Base-by-base conservation (phyloP, 1,140 invertebrate genomes). In the Drosophila eugracilis region DNA sequence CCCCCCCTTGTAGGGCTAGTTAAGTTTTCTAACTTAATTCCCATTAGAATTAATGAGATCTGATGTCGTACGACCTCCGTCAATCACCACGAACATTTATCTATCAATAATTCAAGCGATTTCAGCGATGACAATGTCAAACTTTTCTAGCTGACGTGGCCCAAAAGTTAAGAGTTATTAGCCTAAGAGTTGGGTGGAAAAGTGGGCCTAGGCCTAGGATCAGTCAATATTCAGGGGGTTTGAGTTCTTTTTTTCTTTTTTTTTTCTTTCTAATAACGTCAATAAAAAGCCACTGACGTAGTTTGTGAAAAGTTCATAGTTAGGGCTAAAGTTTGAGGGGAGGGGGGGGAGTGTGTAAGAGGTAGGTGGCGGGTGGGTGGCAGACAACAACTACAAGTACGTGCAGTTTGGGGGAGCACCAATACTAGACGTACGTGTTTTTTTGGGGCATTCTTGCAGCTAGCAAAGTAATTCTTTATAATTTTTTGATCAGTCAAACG, bases 61-160 rank as follows among this genome's bases (percentile, higher is more conserved):
- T 12, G 1, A 24, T 48, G 24, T 54, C n/a, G 17, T 15, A 15
- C 1, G 36, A 10, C 19, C n/a, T 15, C 32, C 6, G 50, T 45
- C 39, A 63, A 36, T 58, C 54, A 45, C 58, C 42, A 45, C 17
- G 55, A 26, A 30, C 55, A 28, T 24, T 24, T 15, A 21, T 7
- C 17, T 41, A 65, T 60, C 22, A 26, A 63, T 63, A 44, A 63
- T 60, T 60, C 15, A 63, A 44, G n/a, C 41, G 30, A 26, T 59
- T 37, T 54, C 39, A 37, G 3, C 53, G 55, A 26, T 65, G 55
- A 48, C 55, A 37, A 37, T 47, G 41, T 47, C 30, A 60, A 62
- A 65, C 54, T 65, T 65, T 44, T 55, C 26, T 14, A 19, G 34
- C 60, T 65, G 60, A 65, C 60, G 60, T 65, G 60, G 60, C 41